phyloP scores from a whole-genome alignment of 2,888 invertebrate species.

The Melieria omissa region DNA sequence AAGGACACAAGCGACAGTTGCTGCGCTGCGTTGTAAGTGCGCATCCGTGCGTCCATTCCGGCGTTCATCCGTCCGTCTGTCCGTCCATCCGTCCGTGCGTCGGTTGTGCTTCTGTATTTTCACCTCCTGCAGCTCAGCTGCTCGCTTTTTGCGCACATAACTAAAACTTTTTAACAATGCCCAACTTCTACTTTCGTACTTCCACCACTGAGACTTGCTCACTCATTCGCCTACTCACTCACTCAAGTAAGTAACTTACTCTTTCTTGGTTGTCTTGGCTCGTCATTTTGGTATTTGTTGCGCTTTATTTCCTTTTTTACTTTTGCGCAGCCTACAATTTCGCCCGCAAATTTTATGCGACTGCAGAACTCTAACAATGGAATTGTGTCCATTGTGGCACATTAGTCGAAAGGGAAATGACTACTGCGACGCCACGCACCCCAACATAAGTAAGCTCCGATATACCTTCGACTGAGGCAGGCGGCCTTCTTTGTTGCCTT shows the following conservation, averaged over 20 bases:
- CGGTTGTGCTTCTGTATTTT: too few species aligned
- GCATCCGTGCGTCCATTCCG: too few species aligned
- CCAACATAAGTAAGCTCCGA: too few species aligned
- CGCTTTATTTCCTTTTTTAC: slow-evolving; percentile 12
- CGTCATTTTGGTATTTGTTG: slow-evolving; percentile 12
- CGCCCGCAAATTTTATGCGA: slow-evolving; percentile 23
- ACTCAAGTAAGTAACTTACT: not conserved
- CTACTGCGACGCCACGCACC: not conserved
- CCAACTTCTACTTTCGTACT: slow-evolving; percentile 11
- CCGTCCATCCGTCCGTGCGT: too few species aligned
- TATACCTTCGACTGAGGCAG: too few species aligned
- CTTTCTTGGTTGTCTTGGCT: slow-evolving; percentile 16
- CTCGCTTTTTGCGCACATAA: too few species aligned
- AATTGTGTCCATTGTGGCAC: slow-evolving; percentile 15
- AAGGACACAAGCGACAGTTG: too few species aligned
- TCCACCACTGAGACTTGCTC: not conserved
- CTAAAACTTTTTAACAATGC: slow-evolving; percentile 22
- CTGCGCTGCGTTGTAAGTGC: too few species aligned
- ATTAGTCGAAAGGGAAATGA: slow-evolving; percentile 30
- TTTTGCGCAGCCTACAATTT: not conserved
- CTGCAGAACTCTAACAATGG: slow-evolving; percentile 27
- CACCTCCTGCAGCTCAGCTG: too few species aligned
- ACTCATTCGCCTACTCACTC: not conserved
- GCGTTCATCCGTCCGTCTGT: too few species aligned
- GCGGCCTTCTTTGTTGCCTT: too few species aligned